A percentile compares a stretch with the other conserved stretches of the same genome.
Conservation (phyloP, 2,888 invertebrate genomes). For the Drosophila dives region DNA sequence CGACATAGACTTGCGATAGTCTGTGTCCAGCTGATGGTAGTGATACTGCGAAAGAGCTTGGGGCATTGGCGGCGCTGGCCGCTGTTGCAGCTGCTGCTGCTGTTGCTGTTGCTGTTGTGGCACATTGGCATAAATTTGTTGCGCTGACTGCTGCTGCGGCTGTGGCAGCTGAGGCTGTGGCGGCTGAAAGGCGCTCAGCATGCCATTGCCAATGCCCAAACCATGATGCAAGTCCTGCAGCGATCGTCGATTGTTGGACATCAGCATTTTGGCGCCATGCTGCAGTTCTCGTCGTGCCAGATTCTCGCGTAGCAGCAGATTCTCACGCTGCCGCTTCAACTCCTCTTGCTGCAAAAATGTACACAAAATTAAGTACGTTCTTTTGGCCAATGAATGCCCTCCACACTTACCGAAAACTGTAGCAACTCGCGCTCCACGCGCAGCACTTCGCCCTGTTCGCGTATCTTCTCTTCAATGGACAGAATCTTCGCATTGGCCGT, state of each 20-base stretch:
- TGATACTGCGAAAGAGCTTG: conserved; percentile 78
- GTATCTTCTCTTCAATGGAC: conserved; percentile 88
- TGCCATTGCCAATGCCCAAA: conserved; percentile 65
- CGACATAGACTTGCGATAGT: conserved; percentile 87
- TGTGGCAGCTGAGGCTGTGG: conserved; percentile 45
- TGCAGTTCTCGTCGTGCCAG: conserved; percentile 86
- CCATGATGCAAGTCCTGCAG: conserved; percentile 87
- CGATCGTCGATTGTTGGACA: conserved; percentile 86
- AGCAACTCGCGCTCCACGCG: conserved; percentile 92
- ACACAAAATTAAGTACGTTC: neutral
- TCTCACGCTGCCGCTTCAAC: conserved; percentile 90
- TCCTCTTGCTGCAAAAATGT: conserved; percentile 88
- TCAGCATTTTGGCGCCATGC: conserved; percentile 84
- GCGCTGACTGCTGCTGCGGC: conserved; percentile 49
- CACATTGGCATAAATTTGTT: conserved; percentile 69
- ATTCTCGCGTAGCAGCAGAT: conserved; percentile 88
- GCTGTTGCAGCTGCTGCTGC: conserved; percentile 59
- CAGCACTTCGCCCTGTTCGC: conserved; percentile 90
- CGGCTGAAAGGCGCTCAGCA: conserved; percentile 59
- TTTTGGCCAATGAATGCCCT: neutral
- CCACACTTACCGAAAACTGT: conserved; percentile 84
- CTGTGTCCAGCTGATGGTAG: conserved; percentile 84
- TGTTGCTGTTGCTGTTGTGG: conserved; percentile 76
- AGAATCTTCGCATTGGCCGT: conserved; percentile 86
- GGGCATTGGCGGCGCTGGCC: conserved; percentile 65